Evolutionary conservation across 1,140 invertebrate species (phyloP), one percentile per base, ranked within the genome.

Genomic region (Triops longicaudatus): DNA sequence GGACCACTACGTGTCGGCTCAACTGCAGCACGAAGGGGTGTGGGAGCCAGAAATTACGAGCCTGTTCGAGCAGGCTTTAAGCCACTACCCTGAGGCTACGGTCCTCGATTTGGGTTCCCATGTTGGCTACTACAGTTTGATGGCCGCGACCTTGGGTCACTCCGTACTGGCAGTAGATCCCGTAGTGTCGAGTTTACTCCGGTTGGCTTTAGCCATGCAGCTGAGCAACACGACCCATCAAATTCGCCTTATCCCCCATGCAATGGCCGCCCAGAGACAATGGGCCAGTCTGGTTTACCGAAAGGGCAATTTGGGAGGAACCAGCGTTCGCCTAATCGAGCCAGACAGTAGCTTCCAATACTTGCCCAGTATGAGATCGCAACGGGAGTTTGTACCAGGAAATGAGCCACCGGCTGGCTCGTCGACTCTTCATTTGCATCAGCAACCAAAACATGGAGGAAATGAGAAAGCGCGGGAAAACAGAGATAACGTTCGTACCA

Each of bases 81-180:
- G 22, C 1, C 73, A 72, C 42, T 77, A 80, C 76, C 79, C 79
- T 0, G 76, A 78, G 26, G 79, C 80, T 31, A 79, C 77, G 7
- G 77, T 83, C 1, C 79, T 83, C 22, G 83, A 83, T 75, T 74
- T 83, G 17, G 83, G 83, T 0, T 81, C 82, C 12, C 82, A 83
- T 75, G 81, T 83, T 26, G 83, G 83, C 27, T 81, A 80, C 28
- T 81, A 82, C 75, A 81, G 80, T 43, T 77, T 83, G 12, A 78
- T 83, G 17, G 80, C 81, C 1, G 80, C 80, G 2, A 78, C 78
- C 10, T 80, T 81, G 76, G 81, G 82, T 27, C 82, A 82, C 50
- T 73, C 77, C 9, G 82, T 83, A 1, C 74, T 83, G 22, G 81
- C 83, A 7, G 78, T 83, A n/a, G 83, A 83, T 72, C 83, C 83